phyloP scores from a whole-genome alignment of 2,888 invertebrate genomes.

The Chirona hameri region DNA sequence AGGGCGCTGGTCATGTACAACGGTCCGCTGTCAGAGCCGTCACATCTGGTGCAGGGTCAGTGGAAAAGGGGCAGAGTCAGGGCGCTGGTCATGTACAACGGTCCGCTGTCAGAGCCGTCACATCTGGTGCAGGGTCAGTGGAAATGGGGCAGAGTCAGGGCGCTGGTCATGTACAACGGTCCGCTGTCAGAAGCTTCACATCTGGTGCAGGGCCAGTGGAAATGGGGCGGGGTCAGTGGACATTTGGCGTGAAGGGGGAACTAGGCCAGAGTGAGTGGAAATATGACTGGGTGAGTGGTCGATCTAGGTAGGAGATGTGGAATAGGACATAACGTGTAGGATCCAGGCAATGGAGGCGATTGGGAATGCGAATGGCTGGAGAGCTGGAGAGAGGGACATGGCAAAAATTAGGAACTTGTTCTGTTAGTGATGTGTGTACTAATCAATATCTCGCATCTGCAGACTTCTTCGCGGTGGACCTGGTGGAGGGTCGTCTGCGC shows the following conservation, averaged over 20 bases:
- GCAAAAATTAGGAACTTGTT: too few relatives aligned
- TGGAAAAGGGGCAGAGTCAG: neutral
- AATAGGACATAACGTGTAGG: too few relatives aligned
- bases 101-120: slow-evolving; percentile 56
- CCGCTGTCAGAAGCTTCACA: slow-evolving; percentile 52
- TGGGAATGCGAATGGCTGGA: too few relatives aligned
- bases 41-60: slow-evolving; percentile 1
- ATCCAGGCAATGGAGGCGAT: too few relatives aligned
- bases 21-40: slow-evolving; percentile 60
- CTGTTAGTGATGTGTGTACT: too few relatives aligned
- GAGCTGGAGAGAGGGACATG: too few relatives aligned
- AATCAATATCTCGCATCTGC: too few relatives aligned
- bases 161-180: slow-evolving; percentile 86
- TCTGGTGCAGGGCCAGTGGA: neutral
- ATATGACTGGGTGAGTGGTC: too few relatives aligned
- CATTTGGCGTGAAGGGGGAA: too few relatives aligned
- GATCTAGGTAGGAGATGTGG: too few relatives aligned
- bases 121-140: slow-evolving; percentile 7
- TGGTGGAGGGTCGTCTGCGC: slow-evolving; percentile 46
- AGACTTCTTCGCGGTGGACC: slow-evolving; percentile 33
- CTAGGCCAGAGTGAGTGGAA: too few relatives aligned
- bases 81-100: slow-evolving; percentile 86
- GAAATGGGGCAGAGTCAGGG: slow-evolving; percentile 46
- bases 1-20: slow-evolving; percentile 81
- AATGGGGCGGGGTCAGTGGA: neutral